These are phyloP conservation scores for Leptodactylus fallax DNA, from an alignment of 2,797 vertebrate species.

Conservation along the genomic window DNA sequence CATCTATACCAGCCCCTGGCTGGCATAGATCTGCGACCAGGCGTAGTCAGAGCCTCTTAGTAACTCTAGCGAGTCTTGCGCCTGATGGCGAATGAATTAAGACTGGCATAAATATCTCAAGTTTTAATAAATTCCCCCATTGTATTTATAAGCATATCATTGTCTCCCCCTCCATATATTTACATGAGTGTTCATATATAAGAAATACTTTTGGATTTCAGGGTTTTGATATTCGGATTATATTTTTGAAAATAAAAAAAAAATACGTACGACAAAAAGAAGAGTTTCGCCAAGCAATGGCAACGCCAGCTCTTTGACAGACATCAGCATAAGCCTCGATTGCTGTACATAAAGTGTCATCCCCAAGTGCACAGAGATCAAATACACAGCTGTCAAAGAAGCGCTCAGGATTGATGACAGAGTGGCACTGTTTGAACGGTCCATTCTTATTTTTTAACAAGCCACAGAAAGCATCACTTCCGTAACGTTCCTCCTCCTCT, in stretches of 20 bases:
- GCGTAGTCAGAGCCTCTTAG: too few species aligned
- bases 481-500: conserved; percentile 69
- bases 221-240: neutral
- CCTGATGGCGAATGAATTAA: too few species aligned
- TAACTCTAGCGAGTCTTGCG: too few species aligned
- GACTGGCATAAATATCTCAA: neutral
- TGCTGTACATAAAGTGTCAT: conserved; percentile 70
- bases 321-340: conserved; percentile 72
- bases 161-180: neutral
- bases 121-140: too few species aligned
- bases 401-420: conserved; percentile 70
- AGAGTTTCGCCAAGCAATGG: conserved; percentile 77
- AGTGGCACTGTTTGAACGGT: conserved; percentile 75
- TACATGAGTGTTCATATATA: neutral
- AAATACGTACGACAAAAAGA: conserved; percentile 78
- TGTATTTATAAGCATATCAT: neutral
- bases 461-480: conserved; percentile 75
- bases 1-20: too few species aligned
- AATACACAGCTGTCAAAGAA: conserved; percentile 77
- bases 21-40: too few species aligned
- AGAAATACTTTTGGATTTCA: neutral
- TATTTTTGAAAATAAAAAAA: too few species aligned
- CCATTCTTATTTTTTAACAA: conserved; percentile 71
- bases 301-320: conserved; percentile 75
- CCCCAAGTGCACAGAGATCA: conserved; percentile 79